A percentile compares a stretch with the other conserved stretches of the same genome.
Evolutionary conservation across 2,113 vertebrate species (phyloP).

Genomic region (Chitala chitala): DNA sequence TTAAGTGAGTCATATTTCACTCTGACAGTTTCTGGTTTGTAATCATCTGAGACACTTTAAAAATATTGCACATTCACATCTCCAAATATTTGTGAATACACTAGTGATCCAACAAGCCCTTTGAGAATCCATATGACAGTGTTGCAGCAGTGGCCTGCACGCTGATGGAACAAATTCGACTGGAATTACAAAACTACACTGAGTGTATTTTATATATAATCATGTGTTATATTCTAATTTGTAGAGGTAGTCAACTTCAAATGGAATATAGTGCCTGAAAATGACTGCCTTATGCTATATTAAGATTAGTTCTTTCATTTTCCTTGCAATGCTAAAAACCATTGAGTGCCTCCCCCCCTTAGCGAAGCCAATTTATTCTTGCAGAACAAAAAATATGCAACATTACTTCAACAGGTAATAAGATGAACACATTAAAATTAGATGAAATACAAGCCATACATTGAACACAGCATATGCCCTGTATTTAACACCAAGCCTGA

Average conservation of each 20-base stretch:
- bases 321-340: background rate
- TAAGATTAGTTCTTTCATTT: background rate
- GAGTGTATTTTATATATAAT: too few relatives aligned
- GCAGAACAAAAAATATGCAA: background rate
- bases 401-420: conserved; percentile 6
- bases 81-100: too few relatives aligned
- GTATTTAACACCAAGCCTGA: background rate
- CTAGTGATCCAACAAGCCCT: too few relatives aligned
- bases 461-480: background rate
- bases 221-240: background rate
- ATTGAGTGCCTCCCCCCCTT: background rate
- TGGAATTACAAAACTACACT: too few relatives aligned
- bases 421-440: conserved; percentile 8
- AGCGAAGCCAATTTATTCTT: background rate
- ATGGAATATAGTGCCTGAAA: too few relatives aligned
- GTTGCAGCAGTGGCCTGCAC: too few relatives aligned
- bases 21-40: too few relatives aligned
- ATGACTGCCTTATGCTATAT: background rate
- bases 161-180: too few relatives aligned
- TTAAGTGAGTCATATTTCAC: background rate
- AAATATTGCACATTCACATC: background rate
- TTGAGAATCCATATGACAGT: background rate
- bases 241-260: too few relatives aligned
- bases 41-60: background rate
- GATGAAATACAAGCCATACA: conserved; percentile 5